Base-by-base conservation (phyloP, 2,888 invertebrate species). In the Meloe dianella region DNA sequence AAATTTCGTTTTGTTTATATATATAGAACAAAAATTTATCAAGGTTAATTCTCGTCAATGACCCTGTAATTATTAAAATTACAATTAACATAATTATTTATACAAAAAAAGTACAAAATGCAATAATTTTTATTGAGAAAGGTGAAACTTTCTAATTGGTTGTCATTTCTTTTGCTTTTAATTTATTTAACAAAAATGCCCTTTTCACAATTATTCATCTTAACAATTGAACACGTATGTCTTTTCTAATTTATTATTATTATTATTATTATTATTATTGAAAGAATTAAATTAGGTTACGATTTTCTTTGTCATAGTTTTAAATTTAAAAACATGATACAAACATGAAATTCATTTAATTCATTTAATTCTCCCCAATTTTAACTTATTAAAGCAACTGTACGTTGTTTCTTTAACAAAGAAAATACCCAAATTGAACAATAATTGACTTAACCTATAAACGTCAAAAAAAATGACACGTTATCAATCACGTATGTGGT, bases 301-400 rank as follows among this genome's bases (percentile, higher is more conserved):
- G 20, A 47, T 47, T 12, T 14, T 38, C 38, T 4, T 20, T 8
- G 47, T 47, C 47, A 47, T 47, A 47, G 20, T 20, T 47, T 47
- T 47, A 47, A 47, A 17, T 41, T 47, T 47, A 20, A 47, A n/a
- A 47, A 47, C 47, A 47, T 47, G 47, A 47, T 20, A 47, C n/a
- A 47, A 7, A 47, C 47, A n/a, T 20, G 2, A 9, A 20, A 17
- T 47, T 9, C 47, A 20, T 47, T 47, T 12, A 47, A 47, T 47
- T 47, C 2, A 41, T 41, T n/a, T 47, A 47, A 47, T 47, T 47
- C 20, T 9, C 9, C 17, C 47, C 20, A 10, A 47, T 22, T 8
- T 47, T 47, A 20, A 47, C 47, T 9, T 20, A n/a, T 47, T 47
- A 47, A 47, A 20, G 1, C 10, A 35, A 6, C 6, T 35, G 6